Evolutionary conservation across 2,113 vertebrate genomes (phyloP).

Genomic region (Furnarius figulus): DNA sequence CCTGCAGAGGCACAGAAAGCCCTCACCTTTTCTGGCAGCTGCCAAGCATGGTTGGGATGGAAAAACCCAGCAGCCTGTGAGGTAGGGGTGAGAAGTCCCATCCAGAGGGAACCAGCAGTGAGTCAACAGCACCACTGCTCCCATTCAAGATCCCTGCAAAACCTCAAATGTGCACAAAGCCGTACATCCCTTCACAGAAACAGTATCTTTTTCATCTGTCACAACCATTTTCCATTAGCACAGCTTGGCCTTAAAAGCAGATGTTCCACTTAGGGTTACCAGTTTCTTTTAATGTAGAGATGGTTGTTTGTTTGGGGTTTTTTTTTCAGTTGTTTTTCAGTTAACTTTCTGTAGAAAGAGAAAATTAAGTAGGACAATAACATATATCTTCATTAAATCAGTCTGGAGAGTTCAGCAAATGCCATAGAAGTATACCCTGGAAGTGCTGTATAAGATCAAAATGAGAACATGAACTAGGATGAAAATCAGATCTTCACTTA

Average conservation of each 20-base stretch:
- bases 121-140: neutral
- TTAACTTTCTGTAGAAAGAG: neutral
- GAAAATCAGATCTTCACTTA: neutral
- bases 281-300: neutral
- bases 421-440: neutral
- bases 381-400: neutral
- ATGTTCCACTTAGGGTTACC: neutral
- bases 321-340: neutral
- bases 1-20: neutral
- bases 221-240: neutral
- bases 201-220: rapidly evolving
- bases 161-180: rapidly evolving
- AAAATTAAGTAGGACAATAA: neutral
- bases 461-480: neutral
- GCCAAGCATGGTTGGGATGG: rapidly evolving
- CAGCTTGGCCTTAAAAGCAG: neutral
- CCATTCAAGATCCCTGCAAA: neutral
- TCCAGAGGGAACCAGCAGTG: neutral
- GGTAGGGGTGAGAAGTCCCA: rapidly evolving
- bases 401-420: neutral
- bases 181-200: neutral
- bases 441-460: neutral
- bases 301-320: rapidly evolving
- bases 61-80: neutral
- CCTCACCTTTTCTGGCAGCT: neutral